These are phyloP conservation scores for Myocastor coypus DNA, from an alignment of 2,113 vertebrate species.

Conservation along the genomic window DNA sequence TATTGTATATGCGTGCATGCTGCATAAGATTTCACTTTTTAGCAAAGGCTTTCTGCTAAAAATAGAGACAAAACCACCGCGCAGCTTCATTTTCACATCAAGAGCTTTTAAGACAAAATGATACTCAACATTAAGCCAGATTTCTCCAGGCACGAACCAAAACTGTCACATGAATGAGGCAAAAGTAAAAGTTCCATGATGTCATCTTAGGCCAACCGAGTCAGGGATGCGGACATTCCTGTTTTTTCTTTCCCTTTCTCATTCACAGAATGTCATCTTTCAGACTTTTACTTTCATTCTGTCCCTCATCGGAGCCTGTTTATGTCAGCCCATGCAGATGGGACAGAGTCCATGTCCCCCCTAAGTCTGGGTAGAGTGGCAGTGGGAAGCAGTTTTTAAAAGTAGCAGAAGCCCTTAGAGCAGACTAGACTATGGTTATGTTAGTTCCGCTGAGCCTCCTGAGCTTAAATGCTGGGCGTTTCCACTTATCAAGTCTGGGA, in stretches of 20 bases:
- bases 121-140: slow-evolving; percentile 48
- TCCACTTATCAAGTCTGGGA: background rate
- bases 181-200: background rate
- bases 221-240: background rate
- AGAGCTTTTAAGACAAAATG: slow-evolving; percentile 75
- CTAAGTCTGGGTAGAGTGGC: background rate
- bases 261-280: background rate
- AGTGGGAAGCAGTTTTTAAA: background rate
- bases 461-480: background rate
- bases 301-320: background rate
- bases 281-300: background rate
- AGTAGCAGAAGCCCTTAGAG: background rate
- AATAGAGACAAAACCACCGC: slow-evolving; percentile 69
- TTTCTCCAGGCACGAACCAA: slow-evolving; percentile 44
- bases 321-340: background rate
- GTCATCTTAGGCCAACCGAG: background rate
- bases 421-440: background rate
- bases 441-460: background rate
- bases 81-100: slow-evolving; percentile 71
- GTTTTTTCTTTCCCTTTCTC: background rate
- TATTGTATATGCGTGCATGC: slow-evolving; percentile 47
- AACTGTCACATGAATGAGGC: background rate
- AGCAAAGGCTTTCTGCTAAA: slow-evolving; percentile 71
- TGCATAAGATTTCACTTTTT: slow-evolving; percentile 23
- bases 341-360: too few relatives aligned